Evolutionary conservation across 2,113 vertebrate species (phyloP).

Genomic region (Corythaixoides concolor): DNA sequence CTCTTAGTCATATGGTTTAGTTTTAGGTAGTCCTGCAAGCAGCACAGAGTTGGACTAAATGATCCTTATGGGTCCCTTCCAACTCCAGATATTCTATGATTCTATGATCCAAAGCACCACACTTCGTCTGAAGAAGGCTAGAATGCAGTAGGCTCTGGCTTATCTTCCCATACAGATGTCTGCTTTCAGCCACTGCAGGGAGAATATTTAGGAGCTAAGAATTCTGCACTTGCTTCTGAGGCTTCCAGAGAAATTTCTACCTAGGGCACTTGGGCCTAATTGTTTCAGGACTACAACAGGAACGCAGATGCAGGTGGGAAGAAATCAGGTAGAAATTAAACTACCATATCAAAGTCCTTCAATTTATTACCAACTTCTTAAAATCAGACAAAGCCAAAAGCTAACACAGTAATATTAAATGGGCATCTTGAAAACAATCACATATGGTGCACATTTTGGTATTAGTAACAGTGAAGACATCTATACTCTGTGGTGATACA

Average conservation of each 20-base stretch:
- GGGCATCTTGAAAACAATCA: conserved; percentile 41
- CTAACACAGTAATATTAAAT: neutral
- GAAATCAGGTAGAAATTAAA: neutral
- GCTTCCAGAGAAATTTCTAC: neutral
- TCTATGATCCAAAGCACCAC: neutral
- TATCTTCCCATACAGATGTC: neutral
- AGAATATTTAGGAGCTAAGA: neutral
- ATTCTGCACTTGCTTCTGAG: neutral
- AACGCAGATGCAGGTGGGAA: neutral
- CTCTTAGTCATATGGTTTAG: neutral
- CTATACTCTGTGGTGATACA: neutral
- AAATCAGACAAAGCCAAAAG: neutral
- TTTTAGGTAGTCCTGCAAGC: neutral
- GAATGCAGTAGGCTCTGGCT: neutral
- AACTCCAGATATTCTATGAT: neutral
- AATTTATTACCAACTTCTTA: neutral
- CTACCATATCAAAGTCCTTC: neutral
- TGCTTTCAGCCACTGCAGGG: neutral
- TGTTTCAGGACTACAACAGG: neutral
- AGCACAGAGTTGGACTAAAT: neutral
- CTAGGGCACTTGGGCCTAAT: neutral
- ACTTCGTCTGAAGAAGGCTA: neutral
- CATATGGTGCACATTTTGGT: neutral
- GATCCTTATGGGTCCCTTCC: neutral
- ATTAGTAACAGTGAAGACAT: conserved; percentile 3